Base-by-base conservation (phyloP, 2,113 vertebrate species). In the Okapia johnstoni region DNA sequence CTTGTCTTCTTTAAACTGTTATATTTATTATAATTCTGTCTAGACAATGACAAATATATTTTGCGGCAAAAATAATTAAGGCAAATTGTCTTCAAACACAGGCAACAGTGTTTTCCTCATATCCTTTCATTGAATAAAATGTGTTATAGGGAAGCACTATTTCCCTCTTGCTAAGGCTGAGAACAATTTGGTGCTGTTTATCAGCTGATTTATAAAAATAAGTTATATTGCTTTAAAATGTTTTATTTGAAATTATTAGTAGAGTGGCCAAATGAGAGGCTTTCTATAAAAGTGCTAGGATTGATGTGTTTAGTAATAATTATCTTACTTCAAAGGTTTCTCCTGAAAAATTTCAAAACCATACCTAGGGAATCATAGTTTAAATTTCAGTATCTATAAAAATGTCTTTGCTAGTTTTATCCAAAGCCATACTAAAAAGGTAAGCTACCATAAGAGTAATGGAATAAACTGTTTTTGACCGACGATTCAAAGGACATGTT, bases 1-100 rank as follows among this genome's bases (percentile, higher is more conserved):
- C 98, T 98, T 98, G 98, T 98, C 98, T 98, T 97, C 97, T 87
- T 98, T 94, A 98, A 97, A 95, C 92, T 97, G 86, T 58, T 97
- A 48, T 88, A 95, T 96, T 98, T 98, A 98, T 98, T 98, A 96
- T 79, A 98, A 96, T 97, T 98, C 89, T 94, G 97, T 98, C 98
- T 98, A 98, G 97, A 98, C 97, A 97, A 97, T 92, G 98, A 6
- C 94, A 95, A 97, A 97, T 91, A 90, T 60, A 93, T 93, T 98
- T 94, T 98, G 95, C 96, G 91, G 86, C 83, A 93, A 81, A 97
- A 90, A 98, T 76, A 87, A 90, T 97, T 98, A 97, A 96, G 90
- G 95, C 93, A 91, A 98, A 97, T 97, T 98, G 97, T 98, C 94
- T 95, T 97, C 88, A 97, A 97, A 93, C 57, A 26, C 52, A 95